These are phyloP conservation scores for Ephydatia muelleri DNA, from an alignment of 37 sponge, comb jelly and placozoan genomes.

Conservation along the genomic window DNA sequence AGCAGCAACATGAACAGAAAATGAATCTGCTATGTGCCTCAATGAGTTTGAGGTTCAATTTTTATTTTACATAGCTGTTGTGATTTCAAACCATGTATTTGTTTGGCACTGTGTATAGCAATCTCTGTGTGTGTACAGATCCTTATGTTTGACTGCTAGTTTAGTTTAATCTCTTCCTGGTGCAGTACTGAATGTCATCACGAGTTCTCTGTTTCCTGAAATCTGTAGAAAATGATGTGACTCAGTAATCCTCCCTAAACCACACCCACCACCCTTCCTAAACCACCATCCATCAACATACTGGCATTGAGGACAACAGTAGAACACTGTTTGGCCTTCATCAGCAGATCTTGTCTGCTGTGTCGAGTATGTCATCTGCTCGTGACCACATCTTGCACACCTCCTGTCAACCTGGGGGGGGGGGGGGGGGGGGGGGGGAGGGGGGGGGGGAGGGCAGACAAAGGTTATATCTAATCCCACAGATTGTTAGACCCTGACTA, in stretches of 20 bases:
- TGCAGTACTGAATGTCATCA: neutral
- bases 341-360: conserved; percentile 94
- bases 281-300: conserved; percentile 9
- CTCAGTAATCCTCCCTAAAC: neutral
- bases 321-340: conserved; percentile 98
- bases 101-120: neutral
- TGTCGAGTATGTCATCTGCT: conserved; percentile 91
- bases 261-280: neutral
- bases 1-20: neutral
- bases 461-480: neutral
- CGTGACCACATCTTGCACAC: conserved; percentile 88
- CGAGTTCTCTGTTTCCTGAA: conserved; percentile 58
- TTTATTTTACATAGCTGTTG: neutral
- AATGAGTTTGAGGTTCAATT: neutral
- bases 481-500: conserved; percentile 30
- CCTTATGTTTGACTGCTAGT: neutral
- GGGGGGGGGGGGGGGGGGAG: no score
- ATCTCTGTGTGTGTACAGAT: neutral
- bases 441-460: no score
- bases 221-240: conserved; percentile 8
- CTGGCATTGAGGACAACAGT: conserved; percentile 87
- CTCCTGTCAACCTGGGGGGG: conserved; percentile 74
- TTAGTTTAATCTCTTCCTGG: neutral
- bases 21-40: neutral
- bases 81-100: neutral